Evolutionary conservation across 2,888 invertebrate genomes (phyloP), one percentile per base, ranked within the genome.

Genomic region (Eudasyphora cyanicolor): DNA sequence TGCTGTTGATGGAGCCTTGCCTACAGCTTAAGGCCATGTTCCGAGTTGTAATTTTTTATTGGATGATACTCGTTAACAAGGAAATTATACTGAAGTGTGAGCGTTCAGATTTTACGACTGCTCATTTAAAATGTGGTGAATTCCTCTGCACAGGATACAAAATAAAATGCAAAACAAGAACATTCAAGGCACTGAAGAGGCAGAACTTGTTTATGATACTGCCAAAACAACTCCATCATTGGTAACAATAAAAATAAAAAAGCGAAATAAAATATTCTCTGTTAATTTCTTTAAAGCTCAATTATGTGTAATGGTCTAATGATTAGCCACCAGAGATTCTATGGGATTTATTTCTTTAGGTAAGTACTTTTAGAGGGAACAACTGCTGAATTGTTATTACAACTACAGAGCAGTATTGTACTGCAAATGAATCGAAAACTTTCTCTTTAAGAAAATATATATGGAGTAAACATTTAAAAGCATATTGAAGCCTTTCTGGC

Each of bases 241-340:
- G 24, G 21, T 35, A 24, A 12, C 51, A 21, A 35, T 1, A 62
- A n/a, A 62, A 35, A 8, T n/a, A 12, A 19, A 60, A 27, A 60
- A 29, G 2, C 12, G 29, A 29, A 19, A 38, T 17, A 32, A 45
- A 19, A 57, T 14, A 54, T 32, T 70, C 67, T 70, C 21, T 75
- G 74, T 82, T 82, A 82, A 82, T 82, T 74, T 77, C 17, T 74
- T 77, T 70, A 70, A 75, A 75, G 62, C 54, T 24, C 60, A 62
- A 78, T 82, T 75, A 77, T 75, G 27, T 60, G 21, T 60, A 69
- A 77, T 77, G 42, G 67, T 21, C 38, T 17, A 57, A 57, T 29
- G 29, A 74, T 51, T 45, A 74, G 69, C 71, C 45, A 51, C 51
- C 24, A 42, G 67, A 67, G 67, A 64, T 64, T 4, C 35, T 5